Base-by-base conservation (phyloP, 2,888 invertebrate genomes). In the Mythimna pallens region DNA sequence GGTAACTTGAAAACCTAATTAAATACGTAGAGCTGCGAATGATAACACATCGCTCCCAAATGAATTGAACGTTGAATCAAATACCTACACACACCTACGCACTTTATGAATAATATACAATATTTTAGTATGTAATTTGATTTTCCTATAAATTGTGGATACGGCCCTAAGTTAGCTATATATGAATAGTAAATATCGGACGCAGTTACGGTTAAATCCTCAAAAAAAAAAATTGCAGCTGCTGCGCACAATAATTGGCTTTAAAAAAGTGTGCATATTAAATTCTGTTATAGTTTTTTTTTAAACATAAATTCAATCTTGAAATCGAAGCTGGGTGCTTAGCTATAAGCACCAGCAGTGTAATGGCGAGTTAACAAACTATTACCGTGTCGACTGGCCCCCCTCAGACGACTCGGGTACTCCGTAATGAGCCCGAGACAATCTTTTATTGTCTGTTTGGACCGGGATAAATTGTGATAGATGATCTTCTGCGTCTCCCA, bases 381-480 rank as follows among this genome's bases (percentile, higher is more conserved):
- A 88, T 92, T 89, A 86, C 81, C 73, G 52, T 43, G 73, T 80
- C 82, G 81, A 72, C 65, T 76, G 72, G 50, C 84, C 82, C 74
- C 86, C 88, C 62, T 61, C 76, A n/a, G 43, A 34, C 50, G 34
- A 86, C 87, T 82, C 86, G 89, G 86, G 89, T 93, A 89, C 91
- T 89, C 82, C 86, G 83, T 93, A 94, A 94, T 94, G 92, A 94
- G 90, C 91, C 86, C 89, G 88, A 92, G 91, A 93, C 93, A 92
- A 94, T 94, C 89, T 93, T 93, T 95, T 94, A 93, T 93, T 93
- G 92, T 94, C 93, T 90, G 88, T 90, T 92, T 91, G 91, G 93
- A 93, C 93, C 91, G 86, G 90, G 93, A 94, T 94, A 94, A 94
- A 94, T 94, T 94, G 94, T 94, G 93, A 95, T 93, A 92, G 91